Evolutionary conservation across 2,888 invertebrate genomes (phyloP).

Genomic region (Deilephila elpenor): DNA sequence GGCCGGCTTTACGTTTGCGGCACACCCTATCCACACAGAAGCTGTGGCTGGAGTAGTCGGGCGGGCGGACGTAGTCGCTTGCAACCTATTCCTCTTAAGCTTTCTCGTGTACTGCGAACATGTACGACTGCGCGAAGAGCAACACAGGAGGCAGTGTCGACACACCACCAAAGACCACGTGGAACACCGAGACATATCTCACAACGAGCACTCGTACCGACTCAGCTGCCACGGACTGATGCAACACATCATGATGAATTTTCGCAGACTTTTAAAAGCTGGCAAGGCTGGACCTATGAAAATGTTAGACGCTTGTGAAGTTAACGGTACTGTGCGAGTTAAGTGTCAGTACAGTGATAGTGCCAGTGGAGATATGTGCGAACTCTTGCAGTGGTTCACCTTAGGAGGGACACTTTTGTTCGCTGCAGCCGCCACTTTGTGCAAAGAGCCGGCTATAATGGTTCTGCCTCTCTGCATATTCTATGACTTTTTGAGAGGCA

Average conservation of each 20-base stretch:
- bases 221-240: constrained; percentile 76
- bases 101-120: constrained; percentile 94
- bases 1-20: constrained; percentile 94
- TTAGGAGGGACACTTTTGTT: constrained; percentile 86
- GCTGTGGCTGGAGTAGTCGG: constrained; percentile 98
- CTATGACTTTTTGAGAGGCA: constrained; percentile 90
- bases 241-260: constrained; percentile 76
- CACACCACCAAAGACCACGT: constrained; percentile 63
- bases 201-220: constrained; percentile 69
- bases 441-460: constrained; percentile 98
- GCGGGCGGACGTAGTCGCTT: constrained; percentile 96
- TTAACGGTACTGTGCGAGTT: constrained; percentile 65
- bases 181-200: constrained; percentile 57
- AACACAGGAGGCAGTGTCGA: constrained; percentile 69
- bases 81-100: constrained; percentile 94
- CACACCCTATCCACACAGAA: constrained; percentile 98
- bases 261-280: constrained; percentile 71
- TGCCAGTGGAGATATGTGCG: constrained; percentile 76
- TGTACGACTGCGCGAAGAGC: constrained; percentile 86
- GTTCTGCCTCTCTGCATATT: constrained; percentile 95
- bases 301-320: constrained; percentile 69
- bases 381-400: constrained; percentile 82
- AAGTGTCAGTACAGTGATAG: constrained; percentile 75
- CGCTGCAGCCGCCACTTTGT: constrained; percentile 93
- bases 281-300: constrained; percentile 73